These are phyloP conservation scores for Maniola hyperantus DNA, from an alignment of 2,888 invertebrate species.

Conservation along the genomic window DNA sequence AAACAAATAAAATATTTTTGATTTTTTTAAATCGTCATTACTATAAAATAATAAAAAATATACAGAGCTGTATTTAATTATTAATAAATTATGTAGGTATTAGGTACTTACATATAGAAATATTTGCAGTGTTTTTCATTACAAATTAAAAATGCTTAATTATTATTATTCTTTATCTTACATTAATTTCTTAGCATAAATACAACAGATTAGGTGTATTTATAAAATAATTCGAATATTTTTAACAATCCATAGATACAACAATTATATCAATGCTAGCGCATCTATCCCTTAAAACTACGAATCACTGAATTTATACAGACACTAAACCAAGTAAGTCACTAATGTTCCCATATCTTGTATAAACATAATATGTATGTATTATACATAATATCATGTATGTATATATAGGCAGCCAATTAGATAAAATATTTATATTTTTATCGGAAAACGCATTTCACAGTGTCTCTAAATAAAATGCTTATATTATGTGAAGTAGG, in stretches of 20 bases:
- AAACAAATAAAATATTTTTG: not conserved
- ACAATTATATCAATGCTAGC: conserved; percentile 12
- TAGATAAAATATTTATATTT: not conserved
- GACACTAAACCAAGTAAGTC: not conserved
- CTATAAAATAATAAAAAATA: conserved; percentile 11
- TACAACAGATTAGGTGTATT: not conserved
- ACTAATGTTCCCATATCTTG: not conserved
- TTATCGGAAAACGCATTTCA: not conserved
- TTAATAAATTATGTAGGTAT: too few species aligned
- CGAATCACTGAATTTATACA: not conserved
- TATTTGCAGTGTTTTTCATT: too few species aligned
- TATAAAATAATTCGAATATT: not conserved
- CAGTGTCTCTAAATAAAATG: not conserved
- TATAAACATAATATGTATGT: not conserved
- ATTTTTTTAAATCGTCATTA: conserved; percentile 11
- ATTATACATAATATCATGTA: too few species aligned
- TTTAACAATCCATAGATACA: not conserved
- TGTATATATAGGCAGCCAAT: not conserved
- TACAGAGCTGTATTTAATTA: not conserved
- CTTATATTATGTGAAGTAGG: not conserved
- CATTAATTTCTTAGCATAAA: not conserved
- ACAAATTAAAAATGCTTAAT: not conserved
- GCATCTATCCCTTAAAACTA: conserved; percentile 16
- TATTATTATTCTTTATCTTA: not conserved
- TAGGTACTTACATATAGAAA: too few species aligned